These are phyloP conservation scores for Thomomys bottae DNA, from an alignment of 2,113 vertebrate species.

Conservation along the genomic window DNA sequence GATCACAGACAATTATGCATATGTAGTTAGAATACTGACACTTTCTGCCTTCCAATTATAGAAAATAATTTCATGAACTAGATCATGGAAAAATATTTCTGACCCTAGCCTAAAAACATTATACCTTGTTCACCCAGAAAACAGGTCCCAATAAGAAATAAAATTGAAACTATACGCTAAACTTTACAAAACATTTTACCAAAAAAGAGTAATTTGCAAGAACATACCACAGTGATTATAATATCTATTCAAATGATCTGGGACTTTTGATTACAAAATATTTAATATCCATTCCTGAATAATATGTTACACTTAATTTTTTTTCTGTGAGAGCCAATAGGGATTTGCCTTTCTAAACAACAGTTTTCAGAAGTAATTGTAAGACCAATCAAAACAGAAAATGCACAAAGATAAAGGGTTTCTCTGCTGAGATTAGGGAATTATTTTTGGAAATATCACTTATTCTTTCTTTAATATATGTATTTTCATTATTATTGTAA, in stretches of 20 bases:
- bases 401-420: background rate
- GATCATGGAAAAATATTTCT: constrained; percentile 66
- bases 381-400: constrained; percentile 1
- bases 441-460: background rate
- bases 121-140: constrained; percentile 59
- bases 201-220: constrained; percentile 48
- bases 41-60: constrained; percentile 78
- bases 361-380: constrained; percentile 1
- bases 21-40: constrained; percentile 78
- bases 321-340: background rate
- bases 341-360: constrained; percentile 13
- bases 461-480: background rate
- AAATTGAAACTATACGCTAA: constrained; percentile 52
- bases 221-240: constrained; percentile 37
- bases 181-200: constrained; percentile 28
- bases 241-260: constrained; percentile 40
- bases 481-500: no score
- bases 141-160: constrained; percentile 54
- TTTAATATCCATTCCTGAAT: background rate
- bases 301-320: background rate
- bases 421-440: background rate
- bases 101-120: constrained; percentile 71
- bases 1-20: constrained; percentile 78
- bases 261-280: constrained; percentile 34
- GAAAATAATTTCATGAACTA: constrained; percentile 72